phyloP scores from a whole-genome alignment of 2,797 vertebrate genomes.

The Podargus strigoides region DNA sequence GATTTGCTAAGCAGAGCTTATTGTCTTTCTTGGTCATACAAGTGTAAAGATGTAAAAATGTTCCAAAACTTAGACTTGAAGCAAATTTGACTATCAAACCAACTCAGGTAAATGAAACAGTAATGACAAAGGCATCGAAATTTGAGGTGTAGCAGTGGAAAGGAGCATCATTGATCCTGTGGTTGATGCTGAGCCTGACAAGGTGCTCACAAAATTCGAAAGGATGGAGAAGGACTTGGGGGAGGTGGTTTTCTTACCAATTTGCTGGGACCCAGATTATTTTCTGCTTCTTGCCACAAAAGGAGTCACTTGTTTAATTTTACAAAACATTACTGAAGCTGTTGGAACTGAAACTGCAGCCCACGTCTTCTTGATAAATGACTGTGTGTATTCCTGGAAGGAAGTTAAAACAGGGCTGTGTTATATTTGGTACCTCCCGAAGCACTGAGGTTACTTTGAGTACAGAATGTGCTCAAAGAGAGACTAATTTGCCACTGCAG shows the following conservation, averaged over 20 bases:
- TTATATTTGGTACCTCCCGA: slow-evolving; percentile 51
- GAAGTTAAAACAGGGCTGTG: slow-evolving; percentile 28
- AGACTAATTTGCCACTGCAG: slow-evolving; percentile 3
- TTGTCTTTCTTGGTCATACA: background rate
- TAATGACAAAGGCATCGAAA: accelerated
- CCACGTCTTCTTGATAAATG: slow-evolving; percentile 43
- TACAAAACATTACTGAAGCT: background rate
- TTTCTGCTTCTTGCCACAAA: slow-evolving; percentile 7
- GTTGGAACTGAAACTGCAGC: slow-evolving; percentile 31
- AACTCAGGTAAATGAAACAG: background rate
- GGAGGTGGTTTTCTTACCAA: background rate
- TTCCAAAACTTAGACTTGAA: background rate
- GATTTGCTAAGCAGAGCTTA: background rate
- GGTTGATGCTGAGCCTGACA: background rate
- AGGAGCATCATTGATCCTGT: accelerated
- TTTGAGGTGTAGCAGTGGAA: background rate
- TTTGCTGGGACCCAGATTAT: background rate
- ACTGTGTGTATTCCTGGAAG: slow-evolving; percentile 43
- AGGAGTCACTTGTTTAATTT: slow-evolving; percentile 4
- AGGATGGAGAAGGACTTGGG: background rate
- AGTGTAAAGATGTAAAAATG: background rate
- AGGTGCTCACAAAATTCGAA: background rate
- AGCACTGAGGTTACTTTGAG: slow-evolving; percentile 23
- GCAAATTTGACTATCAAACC: background rate
- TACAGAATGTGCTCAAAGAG: slow-evolving; percentile 41